Percentiles rank a stretch among this genome's conserved stretches.
phyloP scores from a whole-genome alignment of 2,888 invertebrate genomes.

The Coremacera marginata region DNA sequence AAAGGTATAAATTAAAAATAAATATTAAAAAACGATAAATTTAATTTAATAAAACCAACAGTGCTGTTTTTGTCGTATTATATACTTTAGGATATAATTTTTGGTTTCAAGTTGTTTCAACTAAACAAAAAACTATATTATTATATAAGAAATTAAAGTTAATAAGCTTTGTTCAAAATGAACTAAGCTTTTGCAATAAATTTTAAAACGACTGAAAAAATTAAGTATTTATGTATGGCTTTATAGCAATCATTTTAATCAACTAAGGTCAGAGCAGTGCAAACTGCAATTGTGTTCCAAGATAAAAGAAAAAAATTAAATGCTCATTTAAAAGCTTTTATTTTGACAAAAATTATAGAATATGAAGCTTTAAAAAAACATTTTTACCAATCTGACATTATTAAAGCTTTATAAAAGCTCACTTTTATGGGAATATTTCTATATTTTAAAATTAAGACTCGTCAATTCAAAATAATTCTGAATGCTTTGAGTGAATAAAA shows the following conservation, averaged over 20 bases:
- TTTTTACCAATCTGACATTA: no score
- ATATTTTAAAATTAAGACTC: no score
- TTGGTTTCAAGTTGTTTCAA: conserved; percentile 12
- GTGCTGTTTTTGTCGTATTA: conserved; percentile 3
- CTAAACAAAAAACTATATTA: conserved; percentile 1
- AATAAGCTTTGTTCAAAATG: not conserved
- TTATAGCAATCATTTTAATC: not conserved
- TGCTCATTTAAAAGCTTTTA: not conserved
- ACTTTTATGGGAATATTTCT: no score
- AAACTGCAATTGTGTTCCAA: not conserved
- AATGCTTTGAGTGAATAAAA: no score
- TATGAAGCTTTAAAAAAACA: no score
- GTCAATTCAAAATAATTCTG: no score
- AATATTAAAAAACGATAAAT: not conserved
- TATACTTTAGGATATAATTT: conserved; percentile 21
- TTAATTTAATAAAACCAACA: conserved; percentile 17
- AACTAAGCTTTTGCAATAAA: not conserved
- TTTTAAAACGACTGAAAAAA: not conserved
- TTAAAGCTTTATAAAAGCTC: no score
- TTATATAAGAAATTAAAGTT: not conserved
- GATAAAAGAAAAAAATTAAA: not conserved
- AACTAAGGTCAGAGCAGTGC: no score
- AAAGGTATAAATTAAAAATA: not conserved
- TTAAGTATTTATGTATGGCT: not conserved
- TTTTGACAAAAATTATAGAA: not conserved